Evolutionary conservation across 2,888 invertebrate genomes (phyloP).

Genomic region (Drosophila paracracens): DNA sequence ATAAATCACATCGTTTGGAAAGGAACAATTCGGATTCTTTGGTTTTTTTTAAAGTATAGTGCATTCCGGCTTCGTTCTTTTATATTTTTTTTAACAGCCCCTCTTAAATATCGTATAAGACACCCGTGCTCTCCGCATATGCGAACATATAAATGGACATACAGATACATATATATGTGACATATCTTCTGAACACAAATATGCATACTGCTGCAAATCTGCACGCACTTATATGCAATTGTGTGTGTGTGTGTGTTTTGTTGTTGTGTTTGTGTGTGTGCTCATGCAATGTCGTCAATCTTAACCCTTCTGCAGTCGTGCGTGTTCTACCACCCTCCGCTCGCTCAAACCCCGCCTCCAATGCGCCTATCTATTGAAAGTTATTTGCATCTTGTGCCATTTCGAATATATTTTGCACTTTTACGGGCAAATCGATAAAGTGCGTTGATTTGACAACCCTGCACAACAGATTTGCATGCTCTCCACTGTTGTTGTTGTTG

Average conservation of each 20-base stretch:
- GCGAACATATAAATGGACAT: constrained; percentile 15
- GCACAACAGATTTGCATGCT: constrained; percentile 27
- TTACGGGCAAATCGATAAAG: constrained; percentile 66
- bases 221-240: constrained; percentile 44
- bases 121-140: constrained; percentile 3
- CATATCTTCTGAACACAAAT: constrained; percentile 36
- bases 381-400: constrained; percentile 72
- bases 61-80: background rate
- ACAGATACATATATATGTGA: constrained; percentile 5
- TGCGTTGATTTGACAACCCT: constrained; percentile 48
- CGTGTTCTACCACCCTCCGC: constrained; percentile 28
- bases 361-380: constrained; percentile 46
- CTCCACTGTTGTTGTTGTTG: background rate
- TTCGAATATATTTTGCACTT: constrained; percentile 49
- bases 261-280: constrained; percentile 28
- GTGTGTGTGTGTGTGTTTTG: constrained; percentile 6
- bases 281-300: constrained; percentile 61
- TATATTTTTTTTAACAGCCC: background rate
- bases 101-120: background rate
- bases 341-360: background rate
- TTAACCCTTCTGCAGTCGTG: constrained; percentile 73
- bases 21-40: background rate
- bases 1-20: background rate
- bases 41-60: background rate
- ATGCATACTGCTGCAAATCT: constrained; percentile 63